Conservation (phyloP, 35 echinoderm and acorn worm genomes). For the Diadema setosum region DNA sequence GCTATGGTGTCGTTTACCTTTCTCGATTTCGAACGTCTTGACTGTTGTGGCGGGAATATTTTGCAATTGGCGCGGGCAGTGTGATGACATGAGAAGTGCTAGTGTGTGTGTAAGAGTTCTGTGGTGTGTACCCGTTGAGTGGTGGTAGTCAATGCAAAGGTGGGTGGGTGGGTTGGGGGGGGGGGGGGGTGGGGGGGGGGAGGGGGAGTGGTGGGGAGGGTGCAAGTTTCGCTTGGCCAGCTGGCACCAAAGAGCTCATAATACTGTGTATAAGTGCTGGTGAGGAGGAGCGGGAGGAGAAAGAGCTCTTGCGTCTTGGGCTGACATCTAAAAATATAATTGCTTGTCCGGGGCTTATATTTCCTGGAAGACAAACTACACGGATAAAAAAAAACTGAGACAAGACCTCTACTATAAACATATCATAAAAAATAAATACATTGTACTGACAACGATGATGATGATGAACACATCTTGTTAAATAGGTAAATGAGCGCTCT, state of each 20-base stretch:
- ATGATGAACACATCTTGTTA: too few relatives aligned
- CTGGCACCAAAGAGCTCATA: background rate
- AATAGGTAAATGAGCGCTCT: too few relatives aligned
- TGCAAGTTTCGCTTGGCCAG: background rate
- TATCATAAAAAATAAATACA: too few relatives aligned
- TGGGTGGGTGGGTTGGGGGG: background rate
- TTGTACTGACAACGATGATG: too few relatives aligned
- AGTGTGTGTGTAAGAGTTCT: background rate
- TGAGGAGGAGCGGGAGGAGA: too few relatives aligned
- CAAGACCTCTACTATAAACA: too few relatives aligned
- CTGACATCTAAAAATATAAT: too few relatives aligned
- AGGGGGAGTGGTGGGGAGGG: background rate
- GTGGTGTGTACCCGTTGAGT: background rate
- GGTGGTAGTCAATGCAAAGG: background rate
- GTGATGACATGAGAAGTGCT: background rate
- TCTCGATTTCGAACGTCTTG: background rate
- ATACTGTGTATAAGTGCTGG: too few relatives aligned
- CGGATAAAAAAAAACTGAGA: too few relatives aligned
- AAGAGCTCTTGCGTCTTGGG: too few relatives aligned
- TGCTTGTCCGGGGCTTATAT: too few relatives aligned
- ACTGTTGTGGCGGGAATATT: background rate
- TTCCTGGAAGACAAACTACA: too few relatives aligned
- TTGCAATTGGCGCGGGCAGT: background rate
- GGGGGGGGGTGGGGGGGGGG: background rate
- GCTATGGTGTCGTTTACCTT: background rate